Evolutionary conservation across 2,888 invertebrate species (phyloP).

Genomic region (Trisateles emortualis): DNA sequence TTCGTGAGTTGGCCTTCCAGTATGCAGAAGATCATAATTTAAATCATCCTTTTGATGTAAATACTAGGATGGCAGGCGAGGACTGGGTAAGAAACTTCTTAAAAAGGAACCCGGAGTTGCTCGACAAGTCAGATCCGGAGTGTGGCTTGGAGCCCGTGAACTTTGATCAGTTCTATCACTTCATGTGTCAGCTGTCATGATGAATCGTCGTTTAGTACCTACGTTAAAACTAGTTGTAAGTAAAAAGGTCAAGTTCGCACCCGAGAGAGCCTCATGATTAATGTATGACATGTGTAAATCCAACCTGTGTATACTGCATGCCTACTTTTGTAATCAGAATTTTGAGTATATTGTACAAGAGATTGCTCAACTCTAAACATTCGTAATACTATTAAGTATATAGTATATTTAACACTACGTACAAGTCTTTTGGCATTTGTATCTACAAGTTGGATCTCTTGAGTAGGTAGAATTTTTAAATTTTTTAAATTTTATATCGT

Average conservation of each 20-base stretch:
- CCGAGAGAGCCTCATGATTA: slow-evolving; percentile 63
- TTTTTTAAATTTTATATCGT: slow-evolving; percentile 44
- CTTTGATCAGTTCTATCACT: slow-evolving; percentile 84
- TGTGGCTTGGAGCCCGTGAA: slow-evolving; percentile 79
- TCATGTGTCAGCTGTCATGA: slow-evolving; percentile 83
- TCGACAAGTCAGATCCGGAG: slow-evolving; percentile 73
- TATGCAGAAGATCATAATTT: slow-evolving; percentile 80
- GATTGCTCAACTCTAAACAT: slow-evolving; percentile 48
- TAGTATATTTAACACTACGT: slow-evolving; percentile 17
- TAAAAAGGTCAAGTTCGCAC: slow-evolving; percentile 64
- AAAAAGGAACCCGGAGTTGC: slow-evolving; percentile 78
- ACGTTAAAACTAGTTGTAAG: slow-evolving; percentile 51
- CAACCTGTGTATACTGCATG: slow-evolving; percentile 51
- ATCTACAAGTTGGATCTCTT: slow-evolving; percentile 39
- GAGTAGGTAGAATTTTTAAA: slow-evolving; percentile 29
- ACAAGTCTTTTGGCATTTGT: slow-evolving; percentile 29
- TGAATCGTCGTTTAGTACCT: slow-evolving; percentile 54
- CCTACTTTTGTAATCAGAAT: slow-evolving; percentile 47
- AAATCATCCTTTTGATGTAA: slow-evolving; percentile 80
- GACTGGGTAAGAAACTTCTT: slow-evolving; percentile 85
- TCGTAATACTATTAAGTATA: slow-evolving; percentile 34
- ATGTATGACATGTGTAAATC: slow-evolving; percentile 50
- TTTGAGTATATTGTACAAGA: slow-evolving; percentile 40
- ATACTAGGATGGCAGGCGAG: slow-evolving; percentile 82
- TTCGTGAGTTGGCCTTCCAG: slow-evolving; percentile 82